Evolutionary conservation across 2,113 vertebrate species (phyloP), one percentile per base, ranked within the genome.

Genomic region (Oryzias javanicus): DNA sequence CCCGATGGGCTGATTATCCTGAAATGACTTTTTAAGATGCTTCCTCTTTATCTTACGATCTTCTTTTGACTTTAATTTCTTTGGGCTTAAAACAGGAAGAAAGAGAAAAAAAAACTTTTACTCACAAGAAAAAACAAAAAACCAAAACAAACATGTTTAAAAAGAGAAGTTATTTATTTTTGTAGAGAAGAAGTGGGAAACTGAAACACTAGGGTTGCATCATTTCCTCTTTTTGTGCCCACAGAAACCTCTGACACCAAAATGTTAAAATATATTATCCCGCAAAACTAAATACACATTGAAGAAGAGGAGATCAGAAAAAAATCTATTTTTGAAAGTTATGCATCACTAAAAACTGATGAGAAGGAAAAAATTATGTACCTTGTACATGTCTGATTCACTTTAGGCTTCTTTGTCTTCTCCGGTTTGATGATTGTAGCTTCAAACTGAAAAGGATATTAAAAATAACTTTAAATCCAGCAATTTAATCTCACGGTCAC

Each of bases 331-430:
- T 44, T 44, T 16, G 14, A 44, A 44, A 4, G 4, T 8, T 35
- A 3, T 35, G 1, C 35, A 27, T 27, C 3, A 27, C 29, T 8
- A 13, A 35, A 12, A 12, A 12, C 8, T 35, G 35, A 18, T 17
- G 18, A 6, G n/a, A 45, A 45, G 6, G 1, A 10, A 15, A n/a
- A n/a, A 46, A 7, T 3, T 12, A 7, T 19, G 94, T 89, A 99
- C 97, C 94, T 95, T 58, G 93, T 90, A 85, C 92, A 93, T 73
- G 91, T 93, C 87, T 97, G 95, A 75, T 94, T 96, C 67, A 93
- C 72, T 83, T 69, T 81, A 51, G 84, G 56, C 74, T 88, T 94
- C 50, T 88, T 89, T 17, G 83, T 60, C 18, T 67, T 78, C 76
- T 84, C 90, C 22, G 55, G 64, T 91, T 93, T 97, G 15, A 67